Percentiles rank a stretch among this genome's conserved stretches.
These are phyloP conservation scores for Frankliniella fusca DNA, from an alignment of 2,888 invertebrate species.

Conservation along the genomic window DNA sequence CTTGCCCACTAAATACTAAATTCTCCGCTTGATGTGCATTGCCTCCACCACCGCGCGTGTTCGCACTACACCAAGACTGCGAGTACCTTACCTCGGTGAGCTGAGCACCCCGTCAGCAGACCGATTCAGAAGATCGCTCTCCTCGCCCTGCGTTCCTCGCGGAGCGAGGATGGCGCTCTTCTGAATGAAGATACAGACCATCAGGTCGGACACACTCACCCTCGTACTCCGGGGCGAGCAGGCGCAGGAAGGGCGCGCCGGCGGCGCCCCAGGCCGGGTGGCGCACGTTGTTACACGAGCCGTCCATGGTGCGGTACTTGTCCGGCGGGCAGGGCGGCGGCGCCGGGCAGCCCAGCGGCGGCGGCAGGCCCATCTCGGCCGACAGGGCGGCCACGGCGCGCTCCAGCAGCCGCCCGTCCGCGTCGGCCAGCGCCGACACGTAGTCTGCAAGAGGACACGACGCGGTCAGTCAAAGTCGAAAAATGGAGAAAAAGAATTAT, in stretches of 20 bases:
- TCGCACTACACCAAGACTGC: too few relatives aligned
- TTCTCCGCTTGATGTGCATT: too few relatives aligned
- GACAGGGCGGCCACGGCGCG: constrained; percentile 2
- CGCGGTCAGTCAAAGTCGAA: not conserved
- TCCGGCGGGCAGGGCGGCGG: constrained; percentile 63
- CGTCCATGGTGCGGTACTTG: constrained; percentile 75
- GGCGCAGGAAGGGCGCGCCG: constrained; percentile 69
- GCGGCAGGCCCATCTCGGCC: constrained; percentile 3
- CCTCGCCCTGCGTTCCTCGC: not conserved
- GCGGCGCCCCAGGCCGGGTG: constrained; percentile 79
- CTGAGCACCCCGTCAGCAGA: too few relatives aligned
- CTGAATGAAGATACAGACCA: constrained; percentile 44
- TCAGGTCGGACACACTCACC: constrained; percentile 62
- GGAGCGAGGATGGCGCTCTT: constrained; percentile 33
- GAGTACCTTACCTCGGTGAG: too few relatives aligned
- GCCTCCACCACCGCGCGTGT: too few relatives aligned
- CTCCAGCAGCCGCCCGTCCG: constrained; percentile 1
- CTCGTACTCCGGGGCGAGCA: constrained; percentile 67
- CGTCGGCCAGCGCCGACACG: constrained; percentile 14
- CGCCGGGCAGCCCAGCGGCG: not conserved
- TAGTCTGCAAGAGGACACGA: not conserved
- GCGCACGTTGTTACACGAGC: constrained; percentile 84
- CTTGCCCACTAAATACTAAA: too few relatives aligned
- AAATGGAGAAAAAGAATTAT: not conserved
- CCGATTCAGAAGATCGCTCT: not conserved